Conservation (phyloP, 1,140 invertebrate genomes). For the Drosophila leontia region DNA sequence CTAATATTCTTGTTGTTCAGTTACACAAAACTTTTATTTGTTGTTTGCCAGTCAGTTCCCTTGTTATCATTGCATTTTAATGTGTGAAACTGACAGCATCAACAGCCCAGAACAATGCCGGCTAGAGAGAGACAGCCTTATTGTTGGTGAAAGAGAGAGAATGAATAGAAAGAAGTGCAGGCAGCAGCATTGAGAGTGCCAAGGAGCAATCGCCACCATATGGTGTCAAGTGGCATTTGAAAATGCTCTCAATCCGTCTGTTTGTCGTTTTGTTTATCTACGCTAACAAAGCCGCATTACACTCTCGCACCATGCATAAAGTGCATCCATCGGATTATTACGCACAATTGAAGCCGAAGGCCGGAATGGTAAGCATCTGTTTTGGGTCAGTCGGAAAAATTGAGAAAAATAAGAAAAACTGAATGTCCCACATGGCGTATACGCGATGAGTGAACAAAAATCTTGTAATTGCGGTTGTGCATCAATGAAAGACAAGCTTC, state of each 20-base stretch:
- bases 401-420: background rate
- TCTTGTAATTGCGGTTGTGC: background rate
- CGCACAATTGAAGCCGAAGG: constrained; percentile 37
- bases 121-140: constrained; percentile 2
- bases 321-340: constrained; percentile 49
- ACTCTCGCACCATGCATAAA: constrained; percentile 30
- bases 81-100: constrained; percentile 75
- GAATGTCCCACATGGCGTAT: constrained; percentile 20
- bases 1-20: constrained; percentile 73
- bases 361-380: constrained; percentile 50
- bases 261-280: constrained; percentile 64
- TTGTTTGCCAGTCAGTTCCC: constrained; percentile 23
- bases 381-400: constrained; percentile 21
- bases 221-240: constrained; percentile 82
- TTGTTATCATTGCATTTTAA: constrained; percentile 80
- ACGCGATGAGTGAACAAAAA: constrained; percentile 14
- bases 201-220: constrained; percentile 68
- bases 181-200: constrained; percentile 14
- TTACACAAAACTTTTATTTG: constrained; percentile 62
- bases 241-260: constrained; percentile 76
- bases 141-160: constrained; percentile 7
- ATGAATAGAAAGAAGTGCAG: constrained; percentile 10
- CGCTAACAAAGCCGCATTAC: constrained; percentile 52
- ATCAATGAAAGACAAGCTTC: background rate
- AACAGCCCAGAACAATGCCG: constrained; percentile 30